Base-by-base conservation (phyloP, 2,797 vertebrate species). In the Apogon hyalosoma region DNA sequence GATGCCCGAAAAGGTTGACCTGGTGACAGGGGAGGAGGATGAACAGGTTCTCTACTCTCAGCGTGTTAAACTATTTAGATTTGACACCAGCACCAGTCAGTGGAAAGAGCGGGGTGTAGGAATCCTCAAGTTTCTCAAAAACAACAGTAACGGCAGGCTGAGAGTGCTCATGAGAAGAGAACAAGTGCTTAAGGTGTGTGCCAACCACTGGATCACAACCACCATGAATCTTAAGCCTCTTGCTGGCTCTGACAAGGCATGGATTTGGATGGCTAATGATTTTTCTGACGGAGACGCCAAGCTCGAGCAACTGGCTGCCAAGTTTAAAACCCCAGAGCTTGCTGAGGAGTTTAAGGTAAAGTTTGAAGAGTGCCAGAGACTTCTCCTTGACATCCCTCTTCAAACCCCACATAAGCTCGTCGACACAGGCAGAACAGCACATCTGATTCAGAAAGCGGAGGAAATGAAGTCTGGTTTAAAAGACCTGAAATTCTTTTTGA, bases 51-150 rank as follows among this genome's bases (percentile, higher is more conserved):
- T 99, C 1, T 98, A 99, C 61, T 96, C 95, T 12, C 96, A 99
- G 74, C 94, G 97, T 63, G 94, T 97, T 21, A 99, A 99, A 75
- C 92, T 99, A 9, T 99, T 98, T 87, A 91, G 98, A 63, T 99
- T 99, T 90, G 98, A 99, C 88, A 11, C 93, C 24, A 91, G 90
- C 81, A 91, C 84, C 63, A 94, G 96, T 84, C 97, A 99, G 78
- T 99, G 98, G 98, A 99, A 99, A 89, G 98, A 99, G 85, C 94
- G 98, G 12, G 98, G 98, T 0, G 95, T 99, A 11, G 98, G 98
- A 14, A 90, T 92, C 63, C 90, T 99, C 66, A 99, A 99, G 88
- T 94, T 99, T 59, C 94, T 99, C 41, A 98, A 97, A 90, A 99
- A 99, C 56, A 90, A 72, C 65, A 72, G 87, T 33, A 99, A 99